Evolutionary conservation across 2,113 vertebrate species (phyloP), one percentile per base, ranked within the genome.

Genomic region (Himantopus leucocephalus): DNA sequence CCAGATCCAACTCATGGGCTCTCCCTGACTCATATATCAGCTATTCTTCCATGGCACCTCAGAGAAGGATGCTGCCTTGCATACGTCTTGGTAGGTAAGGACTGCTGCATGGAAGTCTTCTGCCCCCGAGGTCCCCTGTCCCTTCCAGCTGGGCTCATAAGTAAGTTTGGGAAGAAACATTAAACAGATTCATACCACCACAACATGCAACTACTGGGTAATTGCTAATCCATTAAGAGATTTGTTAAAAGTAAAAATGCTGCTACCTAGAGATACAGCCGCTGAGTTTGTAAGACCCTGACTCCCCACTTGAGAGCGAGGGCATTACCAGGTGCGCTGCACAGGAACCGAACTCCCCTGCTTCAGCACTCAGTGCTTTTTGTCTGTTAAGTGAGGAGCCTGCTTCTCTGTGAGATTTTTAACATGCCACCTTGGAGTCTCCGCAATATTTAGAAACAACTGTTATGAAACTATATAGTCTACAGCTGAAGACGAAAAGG

Each of bases 391-490:
- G 0, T 5, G 27, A 75, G 47, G 34, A 71, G 34, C 26, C 45
- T 85, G 29, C 41, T 55, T 71, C 34, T 48, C 43, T 53, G 23
- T 59, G 39, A 70, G 71, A 47, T 66, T 90, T 93, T 73, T n/a
- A 66, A 73, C 41, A 52, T 41, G 50, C 20, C 9, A 41, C 18
- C 12, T 32, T 12, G 35, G 62, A 72, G 8, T 58, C 93, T 47
- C 78, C 93, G 74, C 58, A 70, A 50, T 80, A 85, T 88, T 91
- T 88, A 88, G 50, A 94, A 94, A 79, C 32, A 93, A 53, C 59
- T 11, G n/a, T 70, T 93, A 73, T 15, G 67, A 90, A 87, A 90
- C 88, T n/a, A 4, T 26, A 45, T 14, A 58, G 34, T 68, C 41
- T 78, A 60, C 58, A 93, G 47, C 26, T 74, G 66, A 90, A 93